These are phyloP conservation scores for Avahi laniger DNA, from an alignment of 2,797 vertebrate species.

Conservation along the genomic window DNA sequence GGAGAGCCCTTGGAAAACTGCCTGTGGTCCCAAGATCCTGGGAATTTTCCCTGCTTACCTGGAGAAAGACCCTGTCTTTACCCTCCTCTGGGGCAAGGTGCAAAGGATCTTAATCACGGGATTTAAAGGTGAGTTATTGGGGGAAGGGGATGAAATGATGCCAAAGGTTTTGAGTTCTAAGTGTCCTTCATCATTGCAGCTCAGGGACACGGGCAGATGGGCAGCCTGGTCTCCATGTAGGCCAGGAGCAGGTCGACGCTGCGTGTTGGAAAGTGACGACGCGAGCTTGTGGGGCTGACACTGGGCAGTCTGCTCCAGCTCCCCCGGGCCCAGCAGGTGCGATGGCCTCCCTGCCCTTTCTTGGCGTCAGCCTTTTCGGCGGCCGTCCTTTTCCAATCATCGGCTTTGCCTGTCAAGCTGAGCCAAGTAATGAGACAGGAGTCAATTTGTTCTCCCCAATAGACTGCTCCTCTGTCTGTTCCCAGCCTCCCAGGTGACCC, in stretches of 20 bases:
- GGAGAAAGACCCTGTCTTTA: background rate
- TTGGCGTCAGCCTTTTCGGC: conserved; percentile 58
- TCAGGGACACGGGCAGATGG: conserved; percentile 48
- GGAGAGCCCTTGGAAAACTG: background rate
- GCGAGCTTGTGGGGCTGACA: background rate
- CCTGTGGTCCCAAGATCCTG: too few relatives aligned
- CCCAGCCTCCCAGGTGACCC: conserved; percentile 85
- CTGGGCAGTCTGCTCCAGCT: background rate
- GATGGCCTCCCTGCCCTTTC: conserved; percentile 10
- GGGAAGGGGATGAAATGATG: background rate
- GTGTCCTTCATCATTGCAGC: conserved; percentile 13
- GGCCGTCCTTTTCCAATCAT: conserved; percentile 76
- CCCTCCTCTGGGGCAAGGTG: background rate
- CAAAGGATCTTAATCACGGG: background rate
- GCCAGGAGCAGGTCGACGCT: background rate
- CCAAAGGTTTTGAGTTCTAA: background rate
- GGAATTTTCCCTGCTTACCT: background rate
- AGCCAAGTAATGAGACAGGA: conserved; percentile 80
- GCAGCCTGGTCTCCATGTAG: background rate
- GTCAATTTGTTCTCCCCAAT: conserved; percentile 82
- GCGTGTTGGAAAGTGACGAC: background rate
- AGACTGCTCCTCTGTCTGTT: conserved; percentile 82
- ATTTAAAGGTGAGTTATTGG: background rate
- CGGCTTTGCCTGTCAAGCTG: conserved; percentile 81
- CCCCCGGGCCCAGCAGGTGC: conserved; percentile 30